Evolutionary conservation across 2,113 vertebrate species (phyloP).

Genomic region (Zosterops pallidus): DNA sequence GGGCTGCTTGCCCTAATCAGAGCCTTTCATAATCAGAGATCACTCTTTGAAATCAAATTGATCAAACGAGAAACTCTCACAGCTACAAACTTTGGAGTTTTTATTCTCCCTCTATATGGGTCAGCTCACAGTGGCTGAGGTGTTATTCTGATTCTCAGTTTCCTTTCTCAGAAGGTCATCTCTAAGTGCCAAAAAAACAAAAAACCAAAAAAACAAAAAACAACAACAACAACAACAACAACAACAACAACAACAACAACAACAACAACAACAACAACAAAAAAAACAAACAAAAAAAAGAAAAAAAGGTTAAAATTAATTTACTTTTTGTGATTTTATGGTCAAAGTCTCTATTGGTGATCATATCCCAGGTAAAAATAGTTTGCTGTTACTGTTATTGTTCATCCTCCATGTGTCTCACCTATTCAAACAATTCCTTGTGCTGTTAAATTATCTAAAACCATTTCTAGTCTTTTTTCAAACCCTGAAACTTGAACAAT

Average conservation of each 20-base stretch:
- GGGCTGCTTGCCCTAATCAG: background rate
- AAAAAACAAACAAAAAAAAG: no score
- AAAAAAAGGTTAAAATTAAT: background rate
- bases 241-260: no score
- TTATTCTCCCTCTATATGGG: background rate
- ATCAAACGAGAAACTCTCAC: background rate
- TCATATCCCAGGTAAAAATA: background rate
- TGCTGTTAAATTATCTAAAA: background rate
- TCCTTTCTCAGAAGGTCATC: background rate
- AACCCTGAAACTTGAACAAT: background rate
- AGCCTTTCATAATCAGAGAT: background rate
- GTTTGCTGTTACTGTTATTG: background rate
- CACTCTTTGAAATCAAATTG: background rate
- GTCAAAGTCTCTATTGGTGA: background rate
- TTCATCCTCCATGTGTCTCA: background rate
- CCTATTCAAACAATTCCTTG: fast-evolving
- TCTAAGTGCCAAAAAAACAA: no score
- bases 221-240: no score
- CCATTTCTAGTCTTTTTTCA: background rate
- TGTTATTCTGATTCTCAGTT: background rate
- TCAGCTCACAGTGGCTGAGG: background rate
- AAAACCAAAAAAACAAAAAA: background rate
- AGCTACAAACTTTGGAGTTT: background rate
- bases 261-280: no score
- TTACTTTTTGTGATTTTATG: background rate